Conservation (phyloP, 2,797 vertebrate species). For the Alectoris magna region DNA sequence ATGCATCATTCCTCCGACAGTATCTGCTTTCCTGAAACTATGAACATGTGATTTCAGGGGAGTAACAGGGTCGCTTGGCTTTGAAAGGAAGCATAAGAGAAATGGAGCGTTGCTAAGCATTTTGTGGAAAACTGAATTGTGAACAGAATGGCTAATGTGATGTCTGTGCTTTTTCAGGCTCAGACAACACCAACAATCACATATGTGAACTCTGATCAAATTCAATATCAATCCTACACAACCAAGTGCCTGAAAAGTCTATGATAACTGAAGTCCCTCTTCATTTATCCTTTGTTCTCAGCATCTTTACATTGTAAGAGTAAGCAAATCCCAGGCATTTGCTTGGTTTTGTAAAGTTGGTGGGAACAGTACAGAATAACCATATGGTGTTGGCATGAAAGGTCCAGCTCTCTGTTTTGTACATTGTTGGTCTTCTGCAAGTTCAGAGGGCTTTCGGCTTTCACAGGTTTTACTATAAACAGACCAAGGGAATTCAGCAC, state of each 20-base stretch:
- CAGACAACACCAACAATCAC: not conserved
- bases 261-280: not conserved
- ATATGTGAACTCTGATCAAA: not conserved
- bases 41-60: not conserved
- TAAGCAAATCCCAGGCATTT: not conserved
- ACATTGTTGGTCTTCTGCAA: not conserved
- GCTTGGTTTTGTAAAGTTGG: not conserved
- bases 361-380: not conserved
- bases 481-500: not conserved
- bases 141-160: not conserved
- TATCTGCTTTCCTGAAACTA: not conserved
- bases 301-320: not conserved
- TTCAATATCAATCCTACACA: not conserved
- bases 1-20: not conserved
- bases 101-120: not conserved
- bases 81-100: not conserved
- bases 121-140: not conserved
- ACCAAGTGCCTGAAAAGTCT: not conserved
- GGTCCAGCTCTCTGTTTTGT: not conserved
- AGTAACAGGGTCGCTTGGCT: not conserved
- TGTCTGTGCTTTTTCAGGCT: not conserved
- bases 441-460: not conserved
- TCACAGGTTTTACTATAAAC: not conserved
- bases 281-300: not conserved
- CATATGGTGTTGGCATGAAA: not conserved